phyloP scores from a whole-genome alignment of 2,797 vertebrate species.

The Oreonectes daqikongensis region DNA sequence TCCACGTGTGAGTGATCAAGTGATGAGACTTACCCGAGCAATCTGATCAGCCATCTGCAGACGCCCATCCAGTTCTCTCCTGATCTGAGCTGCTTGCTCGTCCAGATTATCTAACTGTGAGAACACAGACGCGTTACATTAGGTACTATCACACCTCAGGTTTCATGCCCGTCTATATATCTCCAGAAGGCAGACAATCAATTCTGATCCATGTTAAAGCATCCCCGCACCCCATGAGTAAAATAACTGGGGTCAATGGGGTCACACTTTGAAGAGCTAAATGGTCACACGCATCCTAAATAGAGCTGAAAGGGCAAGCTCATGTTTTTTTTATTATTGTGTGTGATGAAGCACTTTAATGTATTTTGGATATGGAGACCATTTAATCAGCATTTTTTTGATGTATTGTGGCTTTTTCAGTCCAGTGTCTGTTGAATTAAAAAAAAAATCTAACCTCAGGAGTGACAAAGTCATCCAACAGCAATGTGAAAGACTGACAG shows the following conservation, averaged over 20 bases:
- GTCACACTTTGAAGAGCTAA: slow-evolving; percentile 16
- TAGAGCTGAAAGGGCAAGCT: slow-evolving; percentile 12
- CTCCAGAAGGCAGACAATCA: slow-evolving; percentile 21
- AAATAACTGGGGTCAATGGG: slow-evolving; percentile 28
- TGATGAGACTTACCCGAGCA: slow-evolving; percentile 87
- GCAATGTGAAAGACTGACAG: too few species aligned
- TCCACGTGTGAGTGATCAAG: slow-evolving; percentile 33
- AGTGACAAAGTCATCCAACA: too few species aligned
- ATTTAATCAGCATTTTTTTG: too few species aligned
- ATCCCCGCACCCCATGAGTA: slow-evolving; percentile 23
- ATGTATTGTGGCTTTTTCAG: too few species aligned
- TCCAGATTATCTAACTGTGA: slow-evolving; percentile 95
- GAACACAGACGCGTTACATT: slow-evolving; percentile 57
- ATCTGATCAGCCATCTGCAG: slow-evolving; percentile 99
- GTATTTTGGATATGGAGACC: background rate
- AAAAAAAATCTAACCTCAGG: too few species aligned
- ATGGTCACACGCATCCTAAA: slow-evolving; percentile 1
- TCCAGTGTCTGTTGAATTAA: too few species aligned
- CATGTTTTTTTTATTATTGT: background rate
- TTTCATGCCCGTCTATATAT: slow-evolving; percentile 1
- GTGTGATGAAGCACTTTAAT: background rate
- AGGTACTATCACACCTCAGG: slow-evolving; percentile 10
- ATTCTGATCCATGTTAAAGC: slow-evolving; percentile 16
- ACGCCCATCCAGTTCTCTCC: slow-evolving; percentile 95
- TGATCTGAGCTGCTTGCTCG: slow-evolving; percentile 98